Base-by-base conservation (phyloP, 2,888 invertebrate species). In the Pherbina coryleti region DNA sequence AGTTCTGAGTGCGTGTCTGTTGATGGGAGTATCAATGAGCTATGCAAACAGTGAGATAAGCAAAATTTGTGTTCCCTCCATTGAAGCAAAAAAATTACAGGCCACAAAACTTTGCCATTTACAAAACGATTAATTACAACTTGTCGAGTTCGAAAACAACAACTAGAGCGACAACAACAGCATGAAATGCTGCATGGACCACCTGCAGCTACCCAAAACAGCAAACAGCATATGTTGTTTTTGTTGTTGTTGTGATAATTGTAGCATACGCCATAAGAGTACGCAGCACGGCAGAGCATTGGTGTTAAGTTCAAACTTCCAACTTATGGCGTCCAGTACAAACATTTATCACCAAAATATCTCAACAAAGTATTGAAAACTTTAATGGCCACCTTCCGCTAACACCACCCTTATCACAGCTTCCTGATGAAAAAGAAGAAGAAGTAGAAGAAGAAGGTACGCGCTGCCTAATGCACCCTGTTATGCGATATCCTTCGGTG, bases 81-180 rank as follows among this genome's bases (percentile, higher is more conserved):
- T 22, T 60, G 28, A 25, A 60, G 9, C 60, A 60, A 8, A 25
- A 28, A 19, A 25, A 19, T 11, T 19, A 28, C 60, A 60, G 17
- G 17, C 5, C 17, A 44, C 66, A n/a, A 66, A 66, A 66, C n/a
- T 66, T 66, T 66, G 44, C 37, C 44, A 37, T 44, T 34, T 66
- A 22, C 17, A 67, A 44, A 67, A 25, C 49, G 67, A 67, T 67
- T 67, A 67, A 67, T 67, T 67, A 44, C 44, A 67, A 67, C 67
- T 67, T 67, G 67, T 67, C 67, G 67, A 67, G 60, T 60, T 7
- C 28, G 8, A 2, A 60, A 5, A 60, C 22, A 28, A 14, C 8
- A 22, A 55, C 55, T 19, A 19, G 5, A 55, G 2, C 60, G 14
- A 44, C 44, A 7, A 44, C 44, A 44, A 44, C 44, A 44, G 14